Percentiles rank a stretch among this genome's conserved stretches.
Conservation (phyloP, 2,888 invertebrate species). For the Lithosia quadra region DNA sequence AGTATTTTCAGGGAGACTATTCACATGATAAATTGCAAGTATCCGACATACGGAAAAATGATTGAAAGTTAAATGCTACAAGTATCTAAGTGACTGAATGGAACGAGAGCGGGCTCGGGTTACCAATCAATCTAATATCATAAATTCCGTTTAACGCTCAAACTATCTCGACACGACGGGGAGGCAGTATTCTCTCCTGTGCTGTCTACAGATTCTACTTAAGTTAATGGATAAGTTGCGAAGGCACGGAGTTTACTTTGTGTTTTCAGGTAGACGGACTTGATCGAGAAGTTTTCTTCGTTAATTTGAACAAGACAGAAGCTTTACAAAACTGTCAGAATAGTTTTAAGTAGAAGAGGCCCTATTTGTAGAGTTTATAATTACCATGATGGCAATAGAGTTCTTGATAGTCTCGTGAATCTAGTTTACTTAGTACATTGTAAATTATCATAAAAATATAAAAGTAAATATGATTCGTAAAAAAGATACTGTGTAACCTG, state of each 20-base stretch:
- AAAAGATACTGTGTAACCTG: conserved; percentile 38
- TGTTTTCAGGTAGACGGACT: conserved; percentile 86
- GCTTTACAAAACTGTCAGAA: conserved; percentile 79
- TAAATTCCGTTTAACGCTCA: conserved; percentile 77
- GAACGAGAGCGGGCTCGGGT: conserved; percentile 45
- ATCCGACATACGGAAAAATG: conserved; percentile 24
- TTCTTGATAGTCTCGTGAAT: conserved; percentile 9
- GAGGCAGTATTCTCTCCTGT: conserved; percentile 75
- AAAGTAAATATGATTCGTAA: conserved; percentile 20
- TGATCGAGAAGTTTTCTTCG: conserved; percentile 85
- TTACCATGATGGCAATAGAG: conserved; percentile 40
- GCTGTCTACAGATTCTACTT: conserved; percentile 86
- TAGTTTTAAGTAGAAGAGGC: conserved; percentile 70
- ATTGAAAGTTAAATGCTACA: conserved; percentile 20
- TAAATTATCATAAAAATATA: neutral
- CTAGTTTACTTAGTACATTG: neutral
- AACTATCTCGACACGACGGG: conserved; percentile 71
- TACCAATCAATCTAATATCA: conserved; percentile 74
- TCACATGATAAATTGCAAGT: conserved; percentile 47
- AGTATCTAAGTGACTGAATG: conserved; percentile 39
- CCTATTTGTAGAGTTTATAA: conserved; percentile 60
- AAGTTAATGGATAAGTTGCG: conserved; percentile 87
- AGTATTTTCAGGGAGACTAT: conserved; percentile 55
- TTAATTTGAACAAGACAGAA: conserved; percentile 84
- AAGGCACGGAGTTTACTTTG: conserved; percentile 85